Evolutionary conservation across 2,888 invertebrate species (phyloP).

Genomic region (Harpalus rubripes): DNA sequence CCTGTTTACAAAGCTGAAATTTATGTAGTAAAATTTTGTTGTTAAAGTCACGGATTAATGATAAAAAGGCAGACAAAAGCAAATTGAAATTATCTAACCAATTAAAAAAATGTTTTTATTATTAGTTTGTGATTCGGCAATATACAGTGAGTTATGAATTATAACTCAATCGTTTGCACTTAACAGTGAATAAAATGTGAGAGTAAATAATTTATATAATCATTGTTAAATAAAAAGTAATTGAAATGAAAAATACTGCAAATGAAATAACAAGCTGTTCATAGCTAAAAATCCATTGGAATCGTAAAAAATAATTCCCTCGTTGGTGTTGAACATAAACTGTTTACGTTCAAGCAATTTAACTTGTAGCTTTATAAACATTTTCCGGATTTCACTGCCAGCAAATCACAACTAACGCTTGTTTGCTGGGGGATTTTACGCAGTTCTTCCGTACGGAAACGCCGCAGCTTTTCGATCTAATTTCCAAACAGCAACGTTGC

Average conservation of each 20-base stretch:
- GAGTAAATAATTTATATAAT: too few relatives aligned
- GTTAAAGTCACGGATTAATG: too few relatives aligned
- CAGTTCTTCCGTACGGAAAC: slow-evolving; percentile 20
- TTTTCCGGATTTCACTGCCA: slow-evolving; percentile 28
- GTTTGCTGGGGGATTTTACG: slow-evolving; percentile 17
- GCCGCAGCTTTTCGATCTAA: slow-evolving; percentile 30
- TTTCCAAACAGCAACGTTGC: slow-evolving; percentile 38
- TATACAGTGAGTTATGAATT: too few relatives aligned
- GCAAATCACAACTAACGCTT: slow-evolving; percentile 16
- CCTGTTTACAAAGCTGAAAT: too few relatives aligned
- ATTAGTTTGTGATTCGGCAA: too few relatives aligned
- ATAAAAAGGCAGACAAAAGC: too few relatives aligned
- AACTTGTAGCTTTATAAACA: slow-evolving; percentile 47
- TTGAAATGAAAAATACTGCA: slow-evolving; percentile 22
- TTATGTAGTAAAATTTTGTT: too few relatives aligned
- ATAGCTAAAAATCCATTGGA: slow-evolving; percentile 17
- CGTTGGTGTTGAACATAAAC: slow-evolving; percentile 31
- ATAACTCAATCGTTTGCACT: too few relatives aligned
- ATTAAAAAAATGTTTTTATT: too few relatives aligned
- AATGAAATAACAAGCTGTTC: slow-evolving; percentile 8
- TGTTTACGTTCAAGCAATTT: slow-evolving; percentile 48
- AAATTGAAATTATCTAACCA: too few relatives aligned
- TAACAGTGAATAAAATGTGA: too few relatives aligned
- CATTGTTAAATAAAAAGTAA: neutral
- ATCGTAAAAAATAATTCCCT: slow-evolving; percentile 36